Evolutionary conservation across 1,140 invertebrate species (phyloP).

Genomic region (Nomia melanderi): DNA sequence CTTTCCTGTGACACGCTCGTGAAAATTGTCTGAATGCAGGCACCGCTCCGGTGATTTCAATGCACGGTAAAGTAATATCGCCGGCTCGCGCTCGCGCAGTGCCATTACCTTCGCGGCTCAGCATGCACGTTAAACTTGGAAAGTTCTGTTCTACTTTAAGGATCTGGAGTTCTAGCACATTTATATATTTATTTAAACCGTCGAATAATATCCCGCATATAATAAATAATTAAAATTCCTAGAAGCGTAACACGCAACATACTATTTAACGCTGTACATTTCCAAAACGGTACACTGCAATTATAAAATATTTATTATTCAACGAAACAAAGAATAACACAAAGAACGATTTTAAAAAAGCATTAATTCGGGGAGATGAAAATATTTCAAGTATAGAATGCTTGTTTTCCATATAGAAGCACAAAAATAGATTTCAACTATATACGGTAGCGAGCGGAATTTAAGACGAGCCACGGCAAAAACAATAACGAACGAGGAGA

Average conservation of each 20-base stretch:
- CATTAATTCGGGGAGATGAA: too few relatives aligned
- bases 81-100: background rate
- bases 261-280: too few relatives aligned
- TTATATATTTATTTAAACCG: background rate
- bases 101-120: background rate
- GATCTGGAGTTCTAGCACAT: background rate
- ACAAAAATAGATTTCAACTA: background rate
- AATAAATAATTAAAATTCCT: too few relatives aligned
- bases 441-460: background rate
- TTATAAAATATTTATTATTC: too few relatives aligned
- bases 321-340: too few relatives aligned
- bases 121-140: background rate
- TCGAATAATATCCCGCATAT: too few relatives aligned
- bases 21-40: background rate
- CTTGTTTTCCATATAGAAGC: background rate
- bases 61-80: background rate
- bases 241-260: too few relatives aligned
- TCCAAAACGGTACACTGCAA: too few relatives aligned
- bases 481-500: constrained; percentile 9
- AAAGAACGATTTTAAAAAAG: too few relatives aligned
- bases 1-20: background rate
- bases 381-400: background rate
- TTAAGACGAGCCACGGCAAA: background rate
- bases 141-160: background rate
- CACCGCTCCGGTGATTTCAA: background rate